Conservation (phyloP, 2,888 invertebrate genomes). For the Eilema griseolum region DNA sequence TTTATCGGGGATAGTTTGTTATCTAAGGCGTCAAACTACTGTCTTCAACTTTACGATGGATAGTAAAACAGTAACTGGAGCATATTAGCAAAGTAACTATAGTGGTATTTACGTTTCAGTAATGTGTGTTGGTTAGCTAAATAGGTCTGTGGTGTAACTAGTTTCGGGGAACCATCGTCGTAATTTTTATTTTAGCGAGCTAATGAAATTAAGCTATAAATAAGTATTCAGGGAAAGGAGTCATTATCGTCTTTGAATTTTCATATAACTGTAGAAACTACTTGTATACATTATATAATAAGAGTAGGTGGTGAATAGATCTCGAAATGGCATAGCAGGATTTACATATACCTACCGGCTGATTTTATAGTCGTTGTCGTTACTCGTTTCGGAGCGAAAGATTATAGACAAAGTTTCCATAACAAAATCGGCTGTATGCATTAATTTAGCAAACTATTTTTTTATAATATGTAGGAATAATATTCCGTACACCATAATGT, state of each 20-base stretch:
- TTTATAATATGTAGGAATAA: too few relatives aligned
- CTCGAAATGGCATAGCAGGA: background rate
- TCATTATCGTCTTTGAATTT: background rate
- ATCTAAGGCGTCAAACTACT: slow-evolving; percentile 59
- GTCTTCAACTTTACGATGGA: slow-evolving; percentile 68
- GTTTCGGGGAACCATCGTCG: slow-evolving; percentile 26
- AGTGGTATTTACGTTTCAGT: slow-evolving; percentile 24
- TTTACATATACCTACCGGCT: background rate
- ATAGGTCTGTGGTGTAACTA: slow-evolving; percentile 35
- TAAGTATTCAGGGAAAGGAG: background rate
- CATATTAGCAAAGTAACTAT: slow-evolving; percentile 41
- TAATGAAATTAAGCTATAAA: background rate
- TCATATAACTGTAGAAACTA: background rate
- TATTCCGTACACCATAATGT: too few relatives aligned
- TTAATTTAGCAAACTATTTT: too few relatives aligned
- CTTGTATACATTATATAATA: background rate
- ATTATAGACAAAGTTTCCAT: too few relatives aligned
- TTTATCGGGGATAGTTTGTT: slow-evolving; percentile 66
- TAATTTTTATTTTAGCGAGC: slow-evolving; percentile 6
- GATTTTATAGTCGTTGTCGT: too few relatives aligned
- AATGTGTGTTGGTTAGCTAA: slow-evolving; percentile 29
- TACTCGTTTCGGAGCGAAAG: too few relatives aligned
- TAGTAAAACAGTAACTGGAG: slow-evolving; percentile 50
- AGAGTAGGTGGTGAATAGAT: background rate
- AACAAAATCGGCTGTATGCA: too few relatives aligned